Percentiles rank a stretch among this genome's conserved stretches.
Conservation (phyloP, 2,797 vertebrate species). For the Gobionotothen gibberifrons region DNA sequence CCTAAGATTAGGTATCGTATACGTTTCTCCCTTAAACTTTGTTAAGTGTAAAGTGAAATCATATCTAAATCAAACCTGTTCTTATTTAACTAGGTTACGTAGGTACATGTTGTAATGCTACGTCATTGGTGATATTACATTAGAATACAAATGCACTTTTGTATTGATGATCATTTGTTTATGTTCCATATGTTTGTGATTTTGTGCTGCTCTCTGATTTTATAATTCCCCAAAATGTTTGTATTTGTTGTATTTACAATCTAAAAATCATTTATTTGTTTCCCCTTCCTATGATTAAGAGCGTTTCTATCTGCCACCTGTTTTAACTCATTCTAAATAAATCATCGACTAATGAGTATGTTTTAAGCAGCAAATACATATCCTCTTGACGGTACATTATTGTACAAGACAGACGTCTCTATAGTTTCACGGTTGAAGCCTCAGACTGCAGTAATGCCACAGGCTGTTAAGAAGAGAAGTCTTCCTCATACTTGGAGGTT, state of each 20-base stretch:
- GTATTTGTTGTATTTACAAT: neutral
- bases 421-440: neutral
- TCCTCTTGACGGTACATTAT: accelerated
- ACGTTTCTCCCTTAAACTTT: neutral
- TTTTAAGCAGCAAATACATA: neutral
- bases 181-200: neutral
- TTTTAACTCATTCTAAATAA: neutral
- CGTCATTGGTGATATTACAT: neutral
- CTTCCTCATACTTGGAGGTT: slow-evolving; percentile 13
- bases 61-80: neutral
- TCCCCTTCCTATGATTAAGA: neutral
- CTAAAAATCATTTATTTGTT: neutral
- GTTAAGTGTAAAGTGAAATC: neutral
- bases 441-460: neutral
- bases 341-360: neutral
- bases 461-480: slow-evolving; percentile 7
- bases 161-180: neutral
- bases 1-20: slow-evolving; percentile 93
- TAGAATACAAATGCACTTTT: neutral
- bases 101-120: neutral
- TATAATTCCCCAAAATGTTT: neutral
- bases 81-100: accelerated
- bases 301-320: neutral
- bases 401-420: too few species aligned
- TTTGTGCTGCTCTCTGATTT: neutral